Percentiles rank a stretch among this genome's conserved stretches.
Conservation (phyloP, 2,113 vertebrate genomes). For the Polyodon spathula region DNA sequence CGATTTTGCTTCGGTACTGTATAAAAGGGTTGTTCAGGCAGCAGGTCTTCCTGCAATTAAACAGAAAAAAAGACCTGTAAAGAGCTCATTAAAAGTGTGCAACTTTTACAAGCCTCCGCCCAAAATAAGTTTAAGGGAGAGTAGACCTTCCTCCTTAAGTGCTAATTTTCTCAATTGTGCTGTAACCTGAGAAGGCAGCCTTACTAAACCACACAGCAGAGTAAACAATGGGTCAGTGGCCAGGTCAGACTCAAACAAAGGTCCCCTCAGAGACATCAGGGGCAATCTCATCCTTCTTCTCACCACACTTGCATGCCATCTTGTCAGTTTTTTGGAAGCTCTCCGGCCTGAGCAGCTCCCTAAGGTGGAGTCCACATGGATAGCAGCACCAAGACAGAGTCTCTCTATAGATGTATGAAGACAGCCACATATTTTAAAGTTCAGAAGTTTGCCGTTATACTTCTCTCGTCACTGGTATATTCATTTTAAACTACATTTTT, state of each 20-base stretch:
- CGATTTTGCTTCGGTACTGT: too few species aligned
- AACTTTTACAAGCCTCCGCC: not conserved
- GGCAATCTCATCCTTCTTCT: constrained; percentile 54
- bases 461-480: too few species aligned
- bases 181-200: constrained; percentile 38
- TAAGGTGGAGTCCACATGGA: not conserved
- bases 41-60: not conserved
- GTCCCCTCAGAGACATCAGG: constrained; percentile 61
- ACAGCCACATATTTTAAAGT: too few species aligned
- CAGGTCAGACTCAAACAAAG: constrained; percentile 68
- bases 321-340: constrained; percentile 36
- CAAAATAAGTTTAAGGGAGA: too few species aligned
- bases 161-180: constrained; percentile 23
- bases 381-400: not conserved
- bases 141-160: too few species aligned
- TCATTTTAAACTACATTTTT: too few species aligned
- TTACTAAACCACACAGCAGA: constrained; percentile 49
- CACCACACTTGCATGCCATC: constrained; percentile 38
- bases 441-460: too few species aligned
- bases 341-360: constrained; percentile 24
- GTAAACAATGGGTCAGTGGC: constrained; percentile 66
- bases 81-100: not conserved
- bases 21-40: too few species aligned
- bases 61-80: not conserved
- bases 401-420: too few species aligned